Percentiles rank a stretch among this genome's conserved stretches.
phyloP scores from a whole-genome alignment of 2,797 vertebrate species.

The Typhlichthys eigenmanni region DNA sequence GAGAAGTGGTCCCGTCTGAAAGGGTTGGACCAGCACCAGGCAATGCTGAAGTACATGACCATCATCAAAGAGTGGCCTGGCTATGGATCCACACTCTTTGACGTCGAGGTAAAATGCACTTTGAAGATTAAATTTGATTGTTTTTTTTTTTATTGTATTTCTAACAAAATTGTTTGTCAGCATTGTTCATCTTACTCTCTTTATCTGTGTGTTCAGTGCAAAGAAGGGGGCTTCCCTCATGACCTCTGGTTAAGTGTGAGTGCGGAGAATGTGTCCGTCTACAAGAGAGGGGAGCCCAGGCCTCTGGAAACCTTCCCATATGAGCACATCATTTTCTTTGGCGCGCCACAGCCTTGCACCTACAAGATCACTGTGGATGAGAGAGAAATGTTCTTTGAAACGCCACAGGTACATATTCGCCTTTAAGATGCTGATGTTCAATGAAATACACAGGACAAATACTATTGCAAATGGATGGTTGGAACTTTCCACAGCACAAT shows the following conservation, averaged over 20 bases:
- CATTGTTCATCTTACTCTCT: constrained; percentile 9
- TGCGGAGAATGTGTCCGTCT: constrained; percentile 90
- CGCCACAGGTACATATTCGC: constrained; percentile 79
- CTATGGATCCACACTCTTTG: constrained; percentile 91
- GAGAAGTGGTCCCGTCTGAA: constrained; percentile 89
- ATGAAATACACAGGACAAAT: background rate
- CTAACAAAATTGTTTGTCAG: background rate
- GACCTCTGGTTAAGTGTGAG: constrained; percentile 93
- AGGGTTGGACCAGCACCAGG: constrained; percentile 88
- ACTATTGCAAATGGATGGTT: background rate
- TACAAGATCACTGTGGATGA: constrained; percentile 94
- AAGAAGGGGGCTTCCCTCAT: constrained; percentile 92
- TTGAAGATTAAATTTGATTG: no score
- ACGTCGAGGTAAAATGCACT: constrained; percentile 83
- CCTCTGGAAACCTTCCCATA: constrained; percentile 92
- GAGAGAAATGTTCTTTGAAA: constrained; percentile 94
- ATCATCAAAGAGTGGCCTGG: constrained; percentile 91
- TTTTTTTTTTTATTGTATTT: no score
- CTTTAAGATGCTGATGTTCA: background rate
- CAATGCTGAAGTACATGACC: constrained; percentile 92
- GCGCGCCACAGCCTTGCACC: constrained; percentile 87
- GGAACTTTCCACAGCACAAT: no score
- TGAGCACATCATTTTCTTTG: constrained; percentile 93
- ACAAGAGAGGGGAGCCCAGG: constrained; percentile 87
- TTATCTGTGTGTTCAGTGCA: constrained; percentile 75